Base-by-base conservation (phyloP, 2,888 invertebrate genomes). In the Nomada ruficornis region DNA sequence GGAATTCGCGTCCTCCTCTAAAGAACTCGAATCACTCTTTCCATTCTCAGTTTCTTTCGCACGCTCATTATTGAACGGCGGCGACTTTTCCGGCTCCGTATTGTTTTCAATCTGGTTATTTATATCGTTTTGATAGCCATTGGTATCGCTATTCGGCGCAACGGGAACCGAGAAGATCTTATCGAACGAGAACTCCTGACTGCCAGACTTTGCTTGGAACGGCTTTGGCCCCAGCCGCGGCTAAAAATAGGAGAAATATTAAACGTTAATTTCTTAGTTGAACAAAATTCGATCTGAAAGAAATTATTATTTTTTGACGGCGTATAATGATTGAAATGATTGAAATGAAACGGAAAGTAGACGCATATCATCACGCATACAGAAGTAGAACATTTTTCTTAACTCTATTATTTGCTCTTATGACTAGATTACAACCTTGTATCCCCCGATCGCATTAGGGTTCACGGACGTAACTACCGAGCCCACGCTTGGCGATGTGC, bases 181-280 rank as follows among this genome's bases (percentile, higher is more conserved):
- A 92, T 97, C 97, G 90, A 97, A 97, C 0, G 96, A 96, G 90
- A 97, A 97, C 88, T 97, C 96, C 76, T 96, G 97, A 89, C 95
- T 96, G 79, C 96, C 95, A 5, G 96, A 95, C 50, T 97, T 96
- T 59, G 97, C 96, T 11, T 97, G 97, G 93, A 98, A 98, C 42
- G 97, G 97, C 93, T 97, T 98, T 55, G 98, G 98, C 2, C 98
- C 98, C 64, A 98, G 95, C 36, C 97, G 96, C 62, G 97, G 97
- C 98, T 98, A 94, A 92, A 93, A 88, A 90, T 85, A 82, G 88
- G 77, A 77, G 80, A 74, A 80, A 63, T 57, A 67, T 71, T 67
- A 68, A 4, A 62, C 54, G 42, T 76, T 73, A 54, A 1, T 10
- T 54, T n/a, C 1, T 26, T 57, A 26, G 9, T 26, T 5, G n/a